Evolutionary conservation across 2,113 vertebrate species (phyloP), one percentile per base, ranked within the genome.

Genomic region (Prolemur simus): DNA sequence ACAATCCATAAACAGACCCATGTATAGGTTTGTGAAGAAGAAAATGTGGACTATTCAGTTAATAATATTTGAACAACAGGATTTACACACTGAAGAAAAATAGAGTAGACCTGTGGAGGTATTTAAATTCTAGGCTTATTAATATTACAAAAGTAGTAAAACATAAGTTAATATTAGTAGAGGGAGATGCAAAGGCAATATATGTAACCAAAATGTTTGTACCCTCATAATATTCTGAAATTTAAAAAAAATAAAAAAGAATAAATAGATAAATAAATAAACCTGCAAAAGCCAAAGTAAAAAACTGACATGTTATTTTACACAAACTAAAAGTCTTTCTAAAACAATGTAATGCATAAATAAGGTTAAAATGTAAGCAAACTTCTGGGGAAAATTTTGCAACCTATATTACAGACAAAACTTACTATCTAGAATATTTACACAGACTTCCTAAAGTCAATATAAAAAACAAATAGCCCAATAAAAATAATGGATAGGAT

Each of bases 261-360:
- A 54, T 54, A 54, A 54, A 54, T 52, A 52, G 15, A 52, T 54
- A 54, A 52, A 14, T 52, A 52, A 54, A 18, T 15, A 54, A 54
- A 54, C 52, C 52, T 54, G 52, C 15, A 89, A 63, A 66, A 25
- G 6, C 15, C 32, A 69, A 86, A 89, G 25, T 39, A 86, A 91
- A 92, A 45, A n/a, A 84, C 23, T 8, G 17, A 68, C 17, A 74
- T 66, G 81, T 60, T 47, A 66, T 83, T 88, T 84, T 15, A 76
- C 54, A 89, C 1, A 68, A 63, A 92, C 18, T 39, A 85, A 95
- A 74, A 90, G 39, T 1, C 20, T 89, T 63, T 47, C 23, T 45
- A 74, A 86, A 58, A 88, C 27, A 94, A 88, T 90, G 89, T 74
- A 58, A 68, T 87, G 23, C 13, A 89, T 68, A 84, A 92, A 54